Base-by-base conservation (phyloP, 2,113 vertebrate species). In the Cichladusa arquata region DNA sequence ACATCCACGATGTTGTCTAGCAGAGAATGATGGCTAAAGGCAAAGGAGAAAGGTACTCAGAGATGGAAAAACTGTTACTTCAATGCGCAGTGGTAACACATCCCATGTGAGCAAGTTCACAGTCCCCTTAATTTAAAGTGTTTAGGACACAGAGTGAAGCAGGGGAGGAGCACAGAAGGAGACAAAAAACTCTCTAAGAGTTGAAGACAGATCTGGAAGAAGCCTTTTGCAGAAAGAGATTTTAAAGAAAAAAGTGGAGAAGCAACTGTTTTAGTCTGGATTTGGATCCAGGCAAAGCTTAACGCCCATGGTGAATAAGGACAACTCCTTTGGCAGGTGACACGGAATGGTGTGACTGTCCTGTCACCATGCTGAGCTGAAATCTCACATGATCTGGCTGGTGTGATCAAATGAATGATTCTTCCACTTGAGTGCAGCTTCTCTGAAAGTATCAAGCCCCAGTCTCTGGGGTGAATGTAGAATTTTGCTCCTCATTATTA, bases 401-500 rank as follows among this genome's bases (percentile, higher is more conserved):
- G 45, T n/a, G n/a, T 22, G 57, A 67, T 57, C 61, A 42, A 61
- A 67, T 61, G 3, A 79, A 53, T 24, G 24, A 62, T 84, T 67
- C 72, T 81, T 81, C 84, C 48, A 44, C 45, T 71, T 5, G 4
- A 29, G 28, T 47, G 44, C 26, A 83, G 31, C 72, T 81, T 34
- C 60, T 90, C 72, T 44, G 48, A 60, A 92, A 81, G 60, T 51
- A 58, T 15, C 1, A 4, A 90, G 38, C 45, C 74, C 40, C 12
- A 7, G 26, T 44, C 47, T 66, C 62, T 51, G 60, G 78, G 60
- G 15, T 86, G 42, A 73, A 67, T 14, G 51, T 25, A 78, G 69
- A 74, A 73, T 83, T 92, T 92, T 88, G 44, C 53, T 74, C 67
- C 40, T 77, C 33, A 31, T 70, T 90, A 33, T 56, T 44, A 54